Evolutionary conservation across 1,140 invertebrate species (phyloP), one percentile per base, ranked within the genome.

Genomic region (Drosophila pallidifrons): DNA sequence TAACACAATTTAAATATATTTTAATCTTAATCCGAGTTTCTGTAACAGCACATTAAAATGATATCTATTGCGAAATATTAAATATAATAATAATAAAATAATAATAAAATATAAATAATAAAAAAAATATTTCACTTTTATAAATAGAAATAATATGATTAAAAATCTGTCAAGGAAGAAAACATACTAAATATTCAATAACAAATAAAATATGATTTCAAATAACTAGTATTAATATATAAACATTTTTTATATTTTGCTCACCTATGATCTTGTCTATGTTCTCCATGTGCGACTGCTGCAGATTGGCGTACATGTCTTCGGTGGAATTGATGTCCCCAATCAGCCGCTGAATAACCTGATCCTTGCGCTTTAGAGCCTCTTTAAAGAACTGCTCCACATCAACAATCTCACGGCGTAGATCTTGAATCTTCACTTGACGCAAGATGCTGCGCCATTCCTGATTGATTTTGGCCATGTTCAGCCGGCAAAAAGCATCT

Each of bases 391-490:
- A 92, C 41, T 73, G 77, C 49, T 83, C 79, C 54, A 92, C 81
- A 5, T 95, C 95, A 88, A 95, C 92, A 4, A 96, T 94, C 57
- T 96, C 94, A 8, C 95, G 91, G 30, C 95, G 94, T 89, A 97
- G 94, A 82, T 97, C 95, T 47, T 95, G 94, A 71, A 95, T 95
- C 93, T 97, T 97, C 49, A 96, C 94, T 92, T 95, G 94, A 5
- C 96, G 93, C 55, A 97, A 92, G 69, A 96, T 94, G 47, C 95
- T 95, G 59, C 96, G 94, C 96, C 96, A 97, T 88, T 96, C 95
- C 92, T 96, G 96, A 85, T 97, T 97, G 15, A 97, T 96, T 93
- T 97, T 97, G 0, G 96, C 96, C 70, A 95, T 94, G 89, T 97
- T 97, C 32, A 96, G 93, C 61, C 96, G 94, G 1, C 95, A 94